Conservation (phyloP, 2,888 invertebrate species). For the Nomada fabriciana region DNA sequence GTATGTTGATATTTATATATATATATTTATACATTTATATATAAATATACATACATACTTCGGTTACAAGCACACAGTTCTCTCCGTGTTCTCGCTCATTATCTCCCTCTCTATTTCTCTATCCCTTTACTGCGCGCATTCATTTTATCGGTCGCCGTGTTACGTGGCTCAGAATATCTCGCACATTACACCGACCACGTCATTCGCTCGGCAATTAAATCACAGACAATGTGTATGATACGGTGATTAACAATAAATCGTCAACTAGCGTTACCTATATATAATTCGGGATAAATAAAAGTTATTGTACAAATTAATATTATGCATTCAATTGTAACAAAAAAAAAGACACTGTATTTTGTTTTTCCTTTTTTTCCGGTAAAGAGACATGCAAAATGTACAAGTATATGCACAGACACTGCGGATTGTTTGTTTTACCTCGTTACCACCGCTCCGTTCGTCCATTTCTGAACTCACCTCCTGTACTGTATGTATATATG, state of each 20-base stretch:
- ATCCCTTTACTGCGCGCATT: constrained; percentile 27
- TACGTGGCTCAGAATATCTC: constrained; percentile 56
- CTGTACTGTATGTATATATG: neutral
- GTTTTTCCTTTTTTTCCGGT: constrained; percentile 56
- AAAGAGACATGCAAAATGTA: constrained; percentile 75
- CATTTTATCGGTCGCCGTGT: constrained; percentile 56
- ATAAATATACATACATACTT: constrained; percentile 6
- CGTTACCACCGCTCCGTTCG: constrained; percentile 56
- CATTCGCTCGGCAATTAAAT: constrained; percentile 78
- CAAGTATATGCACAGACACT: constrained; percentile 73
- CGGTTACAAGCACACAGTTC: constrained; percentile 34
- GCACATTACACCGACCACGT: constrained; percentile 60
- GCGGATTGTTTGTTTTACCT: constrained; percentile 57
- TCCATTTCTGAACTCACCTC: constrained; percentile 42
- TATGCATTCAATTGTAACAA: constrained; percentile 75
- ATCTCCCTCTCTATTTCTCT: neutral
- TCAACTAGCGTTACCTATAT: constrained; percentile 67
- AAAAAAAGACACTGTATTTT: constrained; percentile 77
- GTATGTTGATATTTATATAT: constrained; percentile 29
- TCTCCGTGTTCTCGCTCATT: constrained; percentile 30
- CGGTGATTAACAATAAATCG: constrained; percentile 73
- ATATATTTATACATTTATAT: constrained; percentile 5
- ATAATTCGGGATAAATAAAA: constrained; percentile 75
- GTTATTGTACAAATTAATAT: constrained; percentile 79
- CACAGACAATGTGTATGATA: constrained; percentile 76